Conservation (phyloP, 2,797 vertebrate species). For the Rhynchonycteris naso region DNA sequence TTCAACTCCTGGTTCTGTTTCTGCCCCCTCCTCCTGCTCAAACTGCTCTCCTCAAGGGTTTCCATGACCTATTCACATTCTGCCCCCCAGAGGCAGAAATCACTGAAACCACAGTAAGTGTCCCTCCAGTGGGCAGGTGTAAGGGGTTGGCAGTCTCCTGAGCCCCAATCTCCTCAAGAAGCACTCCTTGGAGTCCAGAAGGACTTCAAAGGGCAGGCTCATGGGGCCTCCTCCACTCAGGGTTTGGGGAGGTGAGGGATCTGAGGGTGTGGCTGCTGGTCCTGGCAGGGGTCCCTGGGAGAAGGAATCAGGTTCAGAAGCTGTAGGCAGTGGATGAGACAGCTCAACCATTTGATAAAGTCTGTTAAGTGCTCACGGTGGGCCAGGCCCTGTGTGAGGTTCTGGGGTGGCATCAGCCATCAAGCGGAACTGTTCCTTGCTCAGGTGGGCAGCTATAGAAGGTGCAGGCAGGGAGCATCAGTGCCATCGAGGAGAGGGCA, state of each 20-base stretch:
- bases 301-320: background rate
- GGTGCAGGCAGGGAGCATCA: background rate
- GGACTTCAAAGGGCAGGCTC: background rate
- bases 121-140: background rate
- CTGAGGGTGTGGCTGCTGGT: background rate
- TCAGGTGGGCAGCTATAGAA: background rate
- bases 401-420: background rate
- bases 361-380: background rate
- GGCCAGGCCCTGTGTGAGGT: background rate
- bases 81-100: background rate
- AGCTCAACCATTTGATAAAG: background rate
- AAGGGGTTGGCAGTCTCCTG: background rate
- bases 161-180: background rate
- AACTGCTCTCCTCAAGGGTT: background rate
- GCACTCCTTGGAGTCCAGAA: background rate
- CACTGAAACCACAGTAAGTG: background rate
- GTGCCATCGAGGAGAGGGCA: no score
- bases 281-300: background rate
- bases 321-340: background rate
- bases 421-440: rapidly evolving
- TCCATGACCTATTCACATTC: background rate
- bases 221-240: background rate
- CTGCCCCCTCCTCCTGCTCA: background rate
- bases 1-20: background rate
- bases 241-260: background rate